Evolutionary conservation across 1,140 invertebrate species (phyloP).

Genomic region (Medauroidea extradentata): DNA sequence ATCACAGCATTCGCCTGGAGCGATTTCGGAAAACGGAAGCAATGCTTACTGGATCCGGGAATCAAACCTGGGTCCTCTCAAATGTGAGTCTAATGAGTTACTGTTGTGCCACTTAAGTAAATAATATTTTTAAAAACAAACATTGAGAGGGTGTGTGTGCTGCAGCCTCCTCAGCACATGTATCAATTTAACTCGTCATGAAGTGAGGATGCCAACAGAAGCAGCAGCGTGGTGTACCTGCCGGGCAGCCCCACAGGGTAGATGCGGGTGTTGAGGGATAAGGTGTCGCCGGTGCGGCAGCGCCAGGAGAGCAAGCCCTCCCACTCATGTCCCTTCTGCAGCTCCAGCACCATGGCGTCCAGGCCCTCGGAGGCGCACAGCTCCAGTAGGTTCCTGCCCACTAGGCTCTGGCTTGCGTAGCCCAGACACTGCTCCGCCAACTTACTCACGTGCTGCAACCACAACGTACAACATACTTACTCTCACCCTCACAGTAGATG

Average conservation of each 20-base stretch:
- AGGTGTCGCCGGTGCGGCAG: conserved; percentile 49
- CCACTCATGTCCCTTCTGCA: conserved; percentile 51
- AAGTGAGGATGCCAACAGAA: no score
- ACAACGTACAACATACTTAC: background rate
- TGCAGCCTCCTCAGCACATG: background rate
- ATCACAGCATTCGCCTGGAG: no score
- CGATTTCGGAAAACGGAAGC: no score
- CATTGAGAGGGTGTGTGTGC: background rate
- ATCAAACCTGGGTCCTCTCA: no score
- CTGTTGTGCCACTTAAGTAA: no score
- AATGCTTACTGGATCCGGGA: background rate
- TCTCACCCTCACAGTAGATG: no score
- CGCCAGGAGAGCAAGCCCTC: conserved; percentile 49
- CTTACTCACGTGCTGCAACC: conserved; percentile 50
- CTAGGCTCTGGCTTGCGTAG: conserved; percentile 44
- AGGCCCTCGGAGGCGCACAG: conserved; percentile 29
- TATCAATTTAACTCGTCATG: conserved; percentile 1
- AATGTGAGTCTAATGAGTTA: no score
- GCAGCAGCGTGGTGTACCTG: no score
- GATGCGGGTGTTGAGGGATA: conserved; percentile 38
- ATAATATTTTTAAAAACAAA: background rate
- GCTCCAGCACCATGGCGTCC: conserved; percentile 45
- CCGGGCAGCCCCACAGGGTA: background rate
- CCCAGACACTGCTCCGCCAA: conserved; percentile 49
- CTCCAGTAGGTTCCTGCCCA: conserved; percentile 45